Evolutionary conservation across 2,888 invertebrate genomes (phyloP), one percentile per base, ranked within the genome.

Genomic region (Crossocerus cetratus): DNA sequence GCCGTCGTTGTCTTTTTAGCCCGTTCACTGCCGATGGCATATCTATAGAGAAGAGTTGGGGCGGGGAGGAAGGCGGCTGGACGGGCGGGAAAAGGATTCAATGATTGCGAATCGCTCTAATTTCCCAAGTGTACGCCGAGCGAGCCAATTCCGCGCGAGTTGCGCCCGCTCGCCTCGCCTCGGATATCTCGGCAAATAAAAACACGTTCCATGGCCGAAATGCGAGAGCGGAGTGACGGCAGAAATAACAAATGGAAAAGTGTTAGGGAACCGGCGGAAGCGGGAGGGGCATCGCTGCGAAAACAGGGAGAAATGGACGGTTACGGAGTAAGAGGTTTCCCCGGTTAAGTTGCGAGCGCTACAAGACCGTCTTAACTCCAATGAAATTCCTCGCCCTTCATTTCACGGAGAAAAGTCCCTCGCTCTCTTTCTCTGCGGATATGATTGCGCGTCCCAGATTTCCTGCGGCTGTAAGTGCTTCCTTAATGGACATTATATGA

Each of bases 61-160:
- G 14, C 0, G 13, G n/a, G 49, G n/a, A 49, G 32, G 16, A 3
- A 16, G 1, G 3, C 2, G 2, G 16, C 20, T 20, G 20, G 8
- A 14, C 20, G 58, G 23, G 57, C 62, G 32, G 43, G 45, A 23
- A 69, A 81, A 82, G 73, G 77, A 83, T 83, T 86, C 85, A 83
- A 84, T 84, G 81, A 79, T 79, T 71, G 64, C 69, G 65, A 70
- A 71, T 60, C 70, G 67, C 79, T 81, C 77, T 84, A 86, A 85
- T 86, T 86, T 86, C 80, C 85, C 85, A 82, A 80, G 84, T 78
- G 85, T 83, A 79, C 80, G 67, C 42, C 60, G 58, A 45, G 53
- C 63, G 63, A 61, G 68, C 60, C 74, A 64, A 77, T 78, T 65
- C 60, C 56, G 65, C 56, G 62, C 62, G 67, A 64, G 57, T 49